Conservation (phyloP, 2,113 vertebrate species). For the Phoxinus phoxinus region DNA sequence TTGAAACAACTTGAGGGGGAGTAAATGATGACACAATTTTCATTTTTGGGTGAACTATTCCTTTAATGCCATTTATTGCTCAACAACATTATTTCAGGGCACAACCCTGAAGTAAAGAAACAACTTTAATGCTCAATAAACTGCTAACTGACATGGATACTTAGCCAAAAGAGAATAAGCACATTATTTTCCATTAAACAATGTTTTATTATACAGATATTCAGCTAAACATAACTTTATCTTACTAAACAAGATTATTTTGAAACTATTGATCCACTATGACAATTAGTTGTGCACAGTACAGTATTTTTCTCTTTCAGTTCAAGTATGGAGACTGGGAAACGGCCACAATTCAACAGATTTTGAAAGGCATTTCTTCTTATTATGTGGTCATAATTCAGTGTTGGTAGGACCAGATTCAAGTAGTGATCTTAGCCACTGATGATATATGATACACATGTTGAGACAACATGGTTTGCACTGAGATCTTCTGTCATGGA, state of each 20-base stretch:
- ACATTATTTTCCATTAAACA: no score
- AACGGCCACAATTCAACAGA: not conserved
- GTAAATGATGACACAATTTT: no score
- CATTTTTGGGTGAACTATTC: no score
- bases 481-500: not conserved
- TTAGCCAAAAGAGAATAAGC: no score
- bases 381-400: not conserved
- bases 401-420: not conserved
- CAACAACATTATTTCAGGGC: not conserved
- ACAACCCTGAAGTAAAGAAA: no score
- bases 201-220: not conserved
- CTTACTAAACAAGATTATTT: not conserved
- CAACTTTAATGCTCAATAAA: not conserved
- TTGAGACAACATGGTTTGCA: not conserved
- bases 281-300: no score
- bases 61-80: not conserved
- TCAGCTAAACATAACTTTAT: not conserved
- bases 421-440: not conserved
- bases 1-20: no score
- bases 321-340: not conserved
- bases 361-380: not conserved
- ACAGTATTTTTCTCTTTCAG: no score
- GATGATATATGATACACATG: conserved; percentile 1
- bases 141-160: not conserved
- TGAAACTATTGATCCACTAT: not conserved